Base-by-base conservation (phyloP, 2,888 invertebrate genomes). In the Dolichopus griseipennis region DNA sequence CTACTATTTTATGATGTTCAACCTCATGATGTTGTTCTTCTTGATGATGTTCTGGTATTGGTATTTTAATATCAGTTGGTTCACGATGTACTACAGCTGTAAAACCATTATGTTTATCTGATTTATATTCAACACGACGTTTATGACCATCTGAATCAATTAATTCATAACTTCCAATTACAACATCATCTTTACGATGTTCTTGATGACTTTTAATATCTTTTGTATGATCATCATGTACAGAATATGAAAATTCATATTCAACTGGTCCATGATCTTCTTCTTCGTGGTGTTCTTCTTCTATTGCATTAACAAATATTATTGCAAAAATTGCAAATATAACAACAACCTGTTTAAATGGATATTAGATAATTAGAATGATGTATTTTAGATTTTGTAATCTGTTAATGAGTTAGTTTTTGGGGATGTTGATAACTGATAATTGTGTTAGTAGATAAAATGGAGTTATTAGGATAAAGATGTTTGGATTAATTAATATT, bases 171-270 rank as follows among this genome's bases (percentile, higher is more conserved):
- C 79, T 77, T 7, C 85, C 85, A 69, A 83, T 81, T 27, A 85
- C 84, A 68, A 77, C 79, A 75, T 85, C 84, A 67, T 83, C 84
- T 73, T 82, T 80, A 70, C 84, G 83, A 1, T 78, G 69, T 76
- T 85, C 85, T 71, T 83, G 82, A 72, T 85, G 85, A 72, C 77
- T 78, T 73, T 85, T 85, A 69, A 81, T 79, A 74, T 85, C 85
- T 7, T 84, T 84, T 69, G 85, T 84, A 71, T 83, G 81, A 7
- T 81, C 79, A 75, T 84, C 84, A 69, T 80, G 79, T 5, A 84
- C 83, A 12, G 78, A 73, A 73, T 83, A 84, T 20, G 79, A 79
- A 73, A 83, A 84, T 71, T 82, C 82, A 72, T 84, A 84, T 68
- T 82, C 80, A 37, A 81, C 81, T 68, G 83, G 83, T 1, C 81